phyloP scores from a whole-genome alignment of 2,113 vertebrate genomes.

The Campylomormyrus tamandua region DNA sequence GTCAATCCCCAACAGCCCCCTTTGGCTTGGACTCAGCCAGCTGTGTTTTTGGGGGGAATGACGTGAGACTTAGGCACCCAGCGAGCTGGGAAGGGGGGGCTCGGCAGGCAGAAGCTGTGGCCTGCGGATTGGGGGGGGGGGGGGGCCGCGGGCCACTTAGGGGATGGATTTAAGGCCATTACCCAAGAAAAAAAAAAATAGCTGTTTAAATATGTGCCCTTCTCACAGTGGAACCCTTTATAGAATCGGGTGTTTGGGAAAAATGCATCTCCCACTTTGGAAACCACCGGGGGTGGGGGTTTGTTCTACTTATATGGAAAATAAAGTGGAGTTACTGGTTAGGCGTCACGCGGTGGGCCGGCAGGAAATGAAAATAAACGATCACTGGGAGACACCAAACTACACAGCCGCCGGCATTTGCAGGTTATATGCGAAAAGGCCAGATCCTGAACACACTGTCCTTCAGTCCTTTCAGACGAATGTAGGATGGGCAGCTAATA shows the following conservation, averaged over 20 bases:
- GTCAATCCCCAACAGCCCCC: neutral
- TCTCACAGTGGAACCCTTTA: neutral
- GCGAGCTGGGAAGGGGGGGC: conserved; percentile 20
- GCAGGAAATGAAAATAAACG: neutral
- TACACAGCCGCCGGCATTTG: neutral
- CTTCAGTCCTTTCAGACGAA: neutral
- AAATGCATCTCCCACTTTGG: neutral
- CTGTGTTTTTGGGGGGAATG: neutral
- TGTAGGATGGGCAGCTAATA: neutral
- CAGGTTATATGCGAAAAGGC: neutral
- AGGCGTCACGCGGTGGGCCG: neutral
- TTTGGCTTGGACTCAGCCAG: neutral
- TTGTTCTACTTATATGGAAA: neutral
- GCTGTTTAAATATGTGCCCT: neutral
- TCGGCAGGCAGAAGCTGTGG: neutral
- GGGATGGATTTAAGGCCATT: neutral
- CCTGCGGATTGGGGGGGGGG: neutral
- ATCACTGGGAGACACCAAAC: neutral
- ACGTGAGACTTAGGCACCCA: conserved; percentile 26
- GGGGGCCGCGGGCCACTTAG: too few species aligned
- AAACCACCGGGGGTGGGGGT: neutral
- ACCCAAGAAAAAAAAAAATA: neutral
- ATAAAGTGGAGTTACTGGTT: neutral
- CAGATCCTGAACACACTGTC: neutral
- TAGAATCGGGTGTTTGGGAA: neutral